Evolutionary conservation across 2,888 invertebrate species (phyloP).

Genomic region (Timema podura): DNA sequence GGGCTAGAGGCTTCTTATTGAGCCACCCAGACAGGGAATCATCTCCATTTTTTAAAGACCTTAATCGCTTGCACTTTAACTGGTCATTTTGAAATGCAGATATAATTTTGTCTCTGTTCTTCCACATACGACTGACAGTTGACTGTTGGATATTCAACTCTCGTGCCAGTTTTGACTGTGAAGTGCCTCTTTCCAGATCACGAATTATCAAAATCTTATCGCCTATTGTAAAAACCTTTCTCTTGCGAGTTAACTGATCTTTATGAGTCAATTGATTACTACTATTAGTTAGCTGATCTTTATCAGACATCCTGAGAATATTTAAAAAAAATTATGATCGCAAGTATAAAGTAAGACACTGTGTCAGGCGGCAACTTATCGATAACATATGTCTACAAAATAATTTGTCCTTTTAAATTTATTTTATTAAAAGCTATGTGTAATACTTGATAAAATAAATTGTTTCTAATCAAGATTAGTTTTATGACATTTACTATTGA

Average conservation of each 20-base stretch:
- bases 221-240: slow-evolving; percentile 12
- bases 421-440: too few species aligned
- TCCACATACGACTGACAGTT: slow-evolving; percentile 14
- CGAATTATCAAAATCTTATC: slow-evolving; percentile 14
- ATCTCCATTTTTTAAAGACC: neutral
- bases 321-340: too few species aligned
- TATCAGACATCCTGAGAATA: too few species aligned
- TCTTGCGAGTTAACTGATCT: slow-evolving; percentile 1
- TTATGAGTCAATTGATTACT: neutral
- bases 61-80: neutral
- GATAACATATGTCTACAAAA: too few species aligned
- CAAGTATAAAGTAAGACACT: too few species aligned
- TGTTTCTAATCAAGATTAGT: too few species aligned
- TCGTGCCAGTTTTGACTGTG: slow-evolving; percentile 8
- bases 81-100: slow-evolving; percentile 10
- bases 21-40: neutral
- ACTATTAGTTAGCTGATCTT: too few species aligned
- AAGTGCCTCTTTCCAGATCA: slow-evolving; percentile 9
- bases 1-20: neutral
- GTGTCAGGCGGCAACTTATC: too few species aligned
- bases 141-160: slow-evolving; percentile 12
- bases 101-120: slow-evolving; percentile 9
- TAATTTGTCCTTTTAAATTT: too few species aligned
- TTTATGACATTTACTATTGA: too few species aligned
- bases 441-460: too few species aligned